A percentile compares a stretch with the other conserved stretches of the same genome.
Evolutionary conservation across 2,113 vertebrate genomes (phyloP).

Genomic region (Leptosomus discolor): DNA sequence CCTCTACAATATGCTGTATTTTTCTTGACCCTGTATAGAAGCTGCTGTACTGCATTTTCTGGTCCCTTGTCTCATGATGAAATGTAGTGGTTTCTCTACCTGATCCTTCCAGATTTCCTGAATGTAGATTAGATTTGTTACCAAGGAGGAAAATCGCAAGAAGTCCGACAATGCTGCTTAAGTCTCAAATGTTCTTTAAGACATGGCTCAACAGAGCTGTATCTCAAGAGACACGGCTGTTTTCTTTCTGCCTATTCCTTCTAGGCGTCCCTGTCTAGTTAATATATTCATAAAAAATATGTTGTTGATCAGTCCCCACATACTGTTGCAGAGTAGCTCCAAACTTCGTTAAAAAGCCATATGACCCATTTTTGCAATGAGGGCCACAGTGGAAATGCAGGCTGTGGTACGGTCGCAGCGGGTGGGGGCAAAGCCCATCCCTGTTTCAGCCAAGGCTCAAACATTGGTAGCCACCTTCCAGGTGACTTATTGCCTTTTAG

Average conservation of each 20-base stretch:
- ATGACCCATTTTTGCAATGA: accelerated
- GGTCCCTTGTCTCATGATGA: neutral
- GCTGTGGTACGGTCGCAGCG: accelerated
- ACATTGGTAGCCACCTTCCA: neutral
- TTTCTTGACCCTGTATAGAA: neutral
- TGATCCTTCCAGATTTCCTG: neutral
- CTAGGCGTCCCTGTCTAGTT: neutral
- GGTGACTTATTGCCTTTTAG: neutral
- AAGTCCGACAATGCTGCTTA: neutral
- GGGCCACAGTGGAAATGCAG: neutral
- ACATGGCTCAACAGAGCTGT: accelerated
- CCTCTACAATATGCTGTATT: neutral
- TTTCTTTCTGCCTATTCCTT: neutral
- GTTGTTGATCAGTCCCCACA: neutral
- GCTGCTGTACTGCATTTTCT: neutral
- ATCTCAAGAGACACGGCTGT: neutral
- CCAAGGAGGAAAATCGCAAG: neutral
- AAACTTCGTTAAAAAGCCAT: neutral
- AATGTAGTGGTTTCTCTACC: neutral
- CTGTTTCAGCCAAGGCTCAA: neutral
- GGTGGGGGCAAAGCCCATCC: neutral
- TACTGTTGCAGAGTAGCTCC: neutral
- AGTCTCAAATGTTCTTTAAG: neutral
- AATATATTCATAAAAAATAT: neutral
- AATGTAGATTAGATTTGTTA: neutral